Evolutionary conservation across 2,888 invertebrate genomes (phyloP), one percentile per base, ranked within the genome.

Genomic region (Tenthredo notha): DNA sequence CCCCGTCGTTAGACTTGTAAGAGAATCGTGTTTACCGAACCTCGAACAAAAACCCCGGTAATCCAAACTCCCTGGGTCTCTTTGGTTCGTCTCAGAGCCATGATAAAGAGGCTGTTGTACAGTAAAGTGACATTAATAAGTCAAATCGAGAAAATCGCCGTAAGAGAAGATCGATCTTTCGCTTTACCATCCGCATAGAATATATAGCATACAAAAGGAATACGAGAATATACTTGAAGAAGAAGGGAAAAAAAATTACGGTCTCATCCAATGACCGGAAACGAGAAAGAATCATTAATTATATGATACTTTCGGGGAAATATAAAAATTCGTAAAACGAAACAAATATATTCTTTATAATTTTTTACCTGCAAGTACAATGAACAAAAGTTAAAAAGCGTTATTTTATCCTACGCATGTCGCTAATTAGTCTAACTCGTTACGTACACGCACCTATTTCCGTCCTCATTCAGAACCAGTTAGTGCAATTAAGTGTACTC

Each of bases 401-500:
- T 72, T 18, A 1, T n/a, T 72, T n/a, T 9, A 29, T 10, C 40
- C 33, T 4, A 40, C 70, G 40, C 70, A 9, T 40, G 37, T 37
- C 70, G 70, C 70, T 72, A 72, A 72, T 72, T 37, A 37, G 21
- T 18, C n/a, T 33, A 72, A 72, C 70, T 72, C 33, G 40, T 72
- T n/a, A 18, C 40, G 43, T n/a, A 43, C 25, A 74, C 40, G 74
- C 40, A 47, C 43, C 74, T 74, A 47, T 43, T 74, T 74, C 74
- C 74, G 43, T 21, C 74, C 74, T 86, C 89, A 90, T 90, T 90
- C 88, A 89, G 89, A 90, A 90, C 88, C 88, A 88, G 88, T 90
- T 90, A 90, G 89, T 87, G 88, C 89, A 88, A 90, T 90, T 90
- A 90, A 89, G 85, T 87, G 75, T 61, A 86, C 87, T 85, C 85